Evolutionary conservation across 2,888 invertebrate genomes (phyloP).

Genomic region (Crocallis elinguaria): DNA sequence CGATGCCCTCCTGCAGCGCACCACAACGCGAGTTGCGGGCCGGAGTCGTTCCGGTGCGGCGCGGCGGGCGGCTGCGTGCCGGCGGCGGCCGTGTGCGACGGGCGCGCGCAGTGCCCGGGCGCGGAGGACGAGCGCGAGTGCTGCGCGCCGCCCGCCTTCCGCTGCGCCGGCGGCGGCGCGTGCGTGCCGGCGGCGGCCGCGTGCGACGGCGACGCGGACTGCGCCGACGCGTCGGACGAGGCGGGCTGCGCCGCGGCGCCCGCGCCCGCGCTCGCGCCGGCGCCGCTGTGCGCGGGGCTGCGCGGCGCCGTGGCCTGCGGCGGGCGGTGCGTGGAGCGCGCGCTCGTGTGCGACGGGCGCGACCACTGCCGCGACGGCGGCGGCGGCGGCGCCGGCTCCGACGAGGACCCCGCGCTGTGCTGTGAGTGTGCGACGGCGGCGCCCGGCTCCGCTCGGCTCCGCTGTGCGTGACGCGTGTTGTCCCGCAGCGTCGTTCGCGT

Average conservation of each 20-base stretch:
- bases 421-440: slow-evolving; percentile 52
- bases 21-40: slow-evolving; percentile 74
- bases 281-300: slow-evolving; percentile 44
- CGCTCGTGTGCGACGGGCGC: slow-evolving; percentile 88
- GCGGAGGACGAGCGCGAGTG: slow-evolving; percentile 86
- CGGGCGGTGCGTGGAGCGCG: slow-evolving; percentile 87
- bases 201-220: slow-evolving; percentile 89
- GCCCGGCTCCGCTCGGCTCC: neutral
- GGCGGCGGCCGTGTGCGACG: slow-evolving; percentile 87
- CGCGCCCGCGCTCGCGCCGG: slow-evolving; percentile 24
- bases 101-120: slow-evolving; percentile 86
- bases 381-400: slow-evolving; percentile 83
- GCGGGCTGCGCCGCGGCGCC: slow-evolving; percentile 52
- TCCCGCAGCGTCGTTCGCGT: slow-evolving; percentile 41
- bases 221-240: slow-evolving; percentile 90
- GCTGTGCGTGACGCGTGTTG: neutral
- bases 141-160: slow-evolving; percentile 59
- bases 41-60: slow-evolving; percentile 87
- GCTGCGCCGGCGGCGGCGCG: slow-evolving; percentile 51
- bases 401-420: slow-evolving; percentile 85
- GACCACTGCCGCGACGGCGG: slow-evolving; percentile 88
- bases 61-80: slow-evolving; percentile 87
- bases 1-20: neutral
- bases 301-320: slow-evolving; percentile 85
- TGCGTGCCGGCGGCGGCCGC: slow-evolving; percentile 52